These are phyloP conservation scores for Tyrophagus putrescentiae DNA, from an alignment of 1,140 invertebrate species.

Conservation along the genomic window DNA sequence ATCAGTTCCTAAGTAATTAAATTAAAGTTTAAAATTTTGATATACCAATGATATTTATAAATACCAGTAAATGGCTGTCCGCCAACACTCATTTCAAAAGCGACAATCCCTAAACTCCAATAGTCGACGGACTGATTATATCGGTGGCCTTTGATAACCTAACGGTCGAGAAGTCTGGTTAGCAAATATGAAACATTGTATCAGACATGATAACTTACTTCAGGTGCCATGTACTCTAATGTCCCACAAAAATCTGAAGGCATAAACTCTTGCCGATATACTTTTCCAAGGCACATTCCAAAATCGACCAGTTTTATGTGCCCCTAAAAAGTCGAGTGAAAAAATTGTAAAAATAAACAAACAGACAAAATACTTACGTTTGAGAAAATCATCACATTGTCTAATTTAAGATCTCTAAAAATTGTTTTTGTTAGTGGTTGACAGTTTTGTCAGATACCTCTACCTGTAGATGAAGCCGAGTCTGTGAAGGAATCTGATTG, in stretches of 20 bases:
- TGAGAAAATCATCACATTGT: conserved; percentile 90
- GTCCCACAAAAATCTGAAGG: conserved; percentile 98
- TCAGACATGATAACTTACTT: conserved; percentile 21
- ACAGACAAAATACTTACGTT: conserved; percentile 37
- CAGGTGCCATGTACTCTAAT: conserved; percentile 57
- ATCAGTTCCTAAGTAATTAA: conserved; percentile 50
- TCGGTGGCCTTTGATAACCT: conserved; percentile 88
- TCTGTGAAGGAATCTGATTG: conserved; percentile 81
- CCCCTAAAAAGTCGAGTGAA: conserved; percentile 37
- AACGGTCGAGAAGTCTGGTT: conserved; percentile 24
- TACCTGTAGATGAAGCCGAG: conserved; percentile 83
- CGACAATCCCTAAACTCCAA: conserved; percentile 94
- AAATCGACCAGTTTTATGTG: conserved; percentile 97
- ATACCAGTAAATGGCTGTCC: conserved; percentile 90
- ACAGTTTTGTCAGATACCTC: conserved; percentile 4
- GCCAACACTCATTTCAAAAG: conserved; percentile 96
- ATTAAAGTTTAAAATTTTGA: not conserved
- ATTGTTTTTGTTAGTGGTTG: not conserved
- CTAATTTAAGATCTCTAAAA: conserved; percentile 77
- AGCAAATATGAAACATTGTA: conserved; percentile 17
- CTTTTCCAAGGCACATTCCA: conserved; percentile 94
- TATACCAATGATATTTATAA: not conserved
- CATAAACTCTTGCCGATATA: conserved; percentile 64
- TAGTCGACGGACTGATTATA: conserved; percentile 97
- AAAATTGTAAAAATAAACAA: not conserved